Evolutionary conservation across 1,140 invertebrate species (phyloP).

Genomic region (Calephelis nemesis): DNA sequence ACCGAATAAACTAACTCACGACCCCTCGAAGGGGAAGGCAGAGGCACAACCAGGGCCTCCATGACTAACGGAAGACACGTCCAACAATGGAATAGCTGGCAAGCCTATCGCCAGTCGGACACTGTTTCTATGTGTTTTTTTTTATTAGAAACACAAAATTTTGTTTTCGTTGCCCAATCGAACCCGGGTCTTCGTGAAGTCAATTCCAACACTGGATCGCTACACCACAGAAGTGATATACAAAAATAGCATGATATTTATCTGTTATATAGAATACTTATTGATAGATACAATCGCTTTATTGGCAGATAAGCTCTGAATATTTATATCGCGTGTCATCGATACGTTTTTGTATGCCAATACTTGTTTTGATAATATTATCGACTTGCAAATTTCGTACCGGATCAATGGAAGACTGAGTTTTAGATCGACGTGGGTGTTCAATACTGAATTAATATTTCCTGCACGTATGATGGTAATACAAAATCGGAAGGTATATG

Average conservation of each 20-base stretch:
- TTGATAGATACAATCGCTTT: constrained; percentile 2
- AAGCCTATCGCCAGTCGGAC: no score
- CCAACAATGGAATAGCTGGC: no score
- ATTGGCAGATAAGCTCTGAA: not conserved
- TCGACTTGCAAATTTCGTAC: constrained; percentile 23
- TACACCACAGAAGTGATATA: no score
- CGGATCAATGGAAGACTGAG: constrained; percentile 22
- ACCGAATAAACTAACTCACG: no score
- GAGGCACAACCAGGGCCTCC: no score
- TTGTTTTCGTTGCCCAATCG: no score
- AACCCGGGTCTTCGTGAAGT: no score
- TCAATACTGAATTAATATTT: constrained; percentile 41
- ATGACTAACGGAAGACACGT: no score
- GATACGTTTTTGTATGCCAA: not conserved
- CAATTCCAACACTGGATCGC: no score
- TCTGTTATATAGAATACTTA: not conserved
- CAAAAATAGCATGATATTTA: not conserved
- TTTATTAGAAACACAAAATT: no score
- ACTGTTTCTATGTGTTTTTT: no score
- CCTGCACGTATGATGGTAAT: constrained; percentile 36
- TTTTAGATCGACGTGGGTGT: constrained; percentile 35
- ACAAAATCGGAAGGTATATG: constrained; percentile 29
- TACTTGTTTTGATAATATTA: constrained; percentile 12
- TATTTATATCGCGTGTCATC: constrained; percentile 9
- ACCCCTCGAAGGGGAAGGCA: no score